These are phyloP conservation scores for Chlorodrepanis virens DNA, from an alignment of 2,113 vertebrate species.

Conservation along the genomic window DNA sequence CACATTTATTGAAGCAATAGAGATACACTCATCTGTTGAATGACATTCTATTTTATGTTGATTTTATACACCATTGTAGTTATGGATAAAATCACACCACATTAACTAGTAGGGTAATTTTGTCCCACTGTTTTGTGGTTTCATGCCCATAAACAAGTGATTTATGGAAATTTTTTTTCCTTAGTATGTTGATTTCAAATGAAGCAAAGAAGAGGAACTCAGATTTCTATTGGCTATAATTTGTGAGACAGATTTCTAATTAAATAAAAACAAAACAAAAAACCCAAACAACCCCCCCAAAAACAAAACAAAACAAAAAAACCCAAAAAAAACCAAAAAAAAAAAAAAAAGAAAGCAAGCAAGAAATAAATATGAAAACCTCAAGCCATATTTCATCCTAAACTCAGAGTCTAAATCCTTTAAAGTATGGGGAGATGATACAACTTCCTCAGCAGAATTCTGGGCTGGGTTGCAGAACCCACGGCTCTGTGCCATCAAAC, in stretches of 20 bases:
- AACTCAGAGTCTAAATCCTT: not conserved
- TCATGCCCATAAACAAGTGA: not conserved
- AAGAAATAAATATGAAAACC: not conserved
- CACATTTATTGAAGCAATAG: not conserved
- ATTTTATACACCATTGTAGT: not conserved
- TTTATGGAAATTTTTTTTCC: not conserved
- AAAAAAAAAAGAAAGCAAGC: not conserved
- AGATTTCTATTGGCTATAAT: not conserved
- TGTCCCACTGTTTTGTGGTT: not conserved
- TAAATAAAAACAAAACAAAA: not conserved
- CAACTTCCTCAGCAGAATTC: slow-evolving; percentile 11
- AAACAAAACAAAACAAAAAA: not conserved
- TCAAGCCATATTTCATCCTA: slow-evolving; percentile 2
- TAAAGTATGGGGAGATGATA: not conserved
- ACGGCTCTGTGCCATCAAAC: not conserved
- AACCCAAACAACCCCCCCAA: no score
- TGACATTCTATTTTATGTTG: not conserved
- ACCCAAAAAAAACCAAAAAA: not conserved
- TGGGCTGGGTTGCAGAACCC: slow-evolving; percentile 18
- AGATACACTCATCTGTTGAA: not conserved
- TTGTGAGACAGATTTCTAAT: not conserved
- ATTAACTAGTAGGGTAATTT: not conserved
- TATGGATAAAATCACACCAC: not conserved
- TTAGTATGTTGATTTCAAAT: not conserved
- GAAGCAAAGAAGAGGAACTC: not conserved